Percentiles rank a stretch among this genome's conserved stretches.
phyloP scores from a whole-genome alignment of 2,888 invertebrate species.

The Hanleya hanleyi region DNA sequence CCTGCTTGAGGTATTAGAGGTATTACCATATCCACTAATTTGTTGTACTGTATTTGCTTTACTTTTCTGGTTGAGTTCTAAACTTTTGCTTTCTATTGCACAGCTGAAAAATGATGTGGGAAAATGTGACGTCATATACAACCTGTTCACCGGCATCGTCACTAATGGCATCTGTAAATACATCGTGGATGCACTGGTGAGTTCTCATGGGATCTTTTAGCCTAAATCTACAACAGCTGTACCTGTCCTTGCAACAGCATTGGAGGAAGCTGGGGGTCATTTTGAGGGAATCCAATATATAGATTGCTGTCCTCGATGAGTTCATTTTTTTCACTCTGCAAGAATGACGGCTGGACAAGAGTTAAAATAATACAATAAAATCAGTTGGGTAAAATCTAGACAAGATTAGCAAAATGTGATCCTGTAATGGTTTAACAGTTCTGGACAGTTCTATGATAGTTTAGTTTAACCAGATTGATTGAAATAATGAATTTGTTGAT shows the following conservation, averaged over 20 bases:
- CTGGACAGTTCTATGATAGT: no score
- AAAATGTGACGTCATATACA: slow-evolving; percentile 51
- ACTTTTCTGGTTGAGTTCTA: no score
- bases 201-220: slow-evolving; percentile 12
- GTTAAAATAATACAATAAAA: no score
- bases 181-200: slow-evolving; percentile 50
- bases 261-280: neutral
- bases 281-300: neutral
- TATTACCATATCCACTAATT: no score
- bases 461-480: neutral
- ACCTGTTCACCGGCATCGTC: slow-evolving; percentile 49
- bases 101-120: slow-evolving; percentile 43
- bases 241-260: neutral
- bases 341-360: no score
- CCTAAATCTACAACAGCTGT: neutral
- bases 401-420: no score
- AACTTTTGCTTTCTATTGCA: no score
- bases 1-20: no score
- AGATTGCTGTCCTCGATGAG: neutral
- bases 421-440: no score
- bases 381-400: no score
- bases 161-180: slow-evolving; percentile 43
- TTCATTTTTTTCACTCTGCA: neutral
- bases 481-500: neutral
- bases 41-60: no score